Percentiles rank a stretch among this genome's conserved stretches.
phyloP scores from a whole-genome alignment of 2,888 invertebrate species.

The Nephrocerus scutellatus region DNA sequence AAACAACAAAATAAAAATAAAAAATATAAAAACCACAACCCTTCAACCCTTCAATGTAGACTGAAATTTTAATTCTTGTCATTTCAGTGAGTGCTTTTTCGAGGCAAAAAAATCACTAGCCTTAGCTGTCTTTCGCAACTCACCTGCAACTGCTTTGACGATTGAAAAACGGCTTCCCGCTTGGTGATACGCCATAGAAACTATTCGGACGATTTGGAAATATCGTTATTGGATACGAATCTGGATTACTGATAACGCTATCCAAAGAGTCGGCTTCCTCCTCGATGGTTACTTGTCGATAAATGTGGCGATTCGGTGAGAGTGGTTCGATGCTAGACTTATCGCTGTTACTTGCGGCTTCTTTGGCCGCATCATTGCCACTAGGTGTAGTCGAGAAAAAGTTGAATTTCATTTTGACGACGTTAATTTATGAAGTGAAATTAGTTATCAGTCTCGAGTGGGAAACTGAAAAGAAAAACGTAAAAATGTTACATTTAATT shows the following conservation, averaged over 20 bases:
- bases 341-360: no score
- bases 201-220: slow-evolving; percentile 44
- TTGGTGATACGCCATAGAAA: slow-evolving; percentile 38
- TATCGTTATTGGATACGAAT: slow-evolving; percentile 45
- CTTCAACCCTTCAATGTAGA: no score
- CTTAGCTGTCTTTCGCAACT: slow-evolving; percentile 16
- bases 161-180: slow-evolving; percentile 38
- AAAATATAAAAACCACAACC: not conserved
- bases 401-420: slow-evolving; percentile 19
- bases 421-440: not conserved
- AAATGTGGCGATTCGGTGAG: slow-evolving; percentile 12
- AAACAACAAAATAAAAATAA: not conserved
- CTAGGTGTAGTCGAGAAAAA: slow-evolving; percentile 16
- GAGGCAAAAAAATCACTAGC: not conserved
- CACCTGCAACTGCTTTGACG: slow-evolving; percentile 44
- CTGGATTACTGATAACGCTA: slow-evolving; percentile 45
- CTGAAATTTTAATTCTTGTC: no score
- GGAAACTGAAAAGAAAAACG: no score
- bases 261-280: slow-evolving; percentile 46
- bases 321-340: no score
- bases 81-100: not conserved
- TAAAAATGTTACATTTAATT: no score
- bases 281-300: slow-evolving; percentile 39
- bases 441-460: no score
- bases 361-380: not conserved